Base-by-base conservation (phyloP, 2,797 vertebrate genomes). In the Melanotaenia maccullochi region DNA sequence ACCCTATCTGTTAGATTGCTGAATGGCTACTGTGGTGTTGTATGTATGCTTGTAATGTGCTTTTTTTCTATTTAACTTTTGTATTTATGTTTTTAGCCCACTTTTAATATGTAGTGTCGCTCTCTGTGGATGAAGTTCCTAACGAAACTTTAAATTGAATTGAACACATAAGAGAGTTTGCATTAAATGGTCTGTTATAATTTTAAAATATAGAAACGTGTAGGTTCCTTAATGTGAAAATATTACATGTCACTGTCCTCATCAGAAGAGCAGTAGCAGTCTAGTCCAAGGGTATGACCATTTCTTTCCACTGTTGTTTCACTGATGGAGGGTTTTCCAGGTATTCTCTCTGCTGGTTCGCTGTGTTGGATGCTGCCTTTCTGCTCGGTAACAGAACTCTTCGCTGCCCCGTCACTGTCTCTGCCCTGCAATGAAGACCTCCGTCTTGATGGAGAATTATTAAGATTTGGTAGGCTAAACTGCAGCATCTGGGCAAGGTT, bases 241-340 rank as follows among this genome's bases (percentile, higher is more conserved):
- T 22, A 6, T 75, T 73, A 90, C 0, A 72, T 61, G 68, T 85
- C 70, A 38, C 40, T 71, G 36, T 94, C 93, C 1, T 94, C 94
- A 62, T 94, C 94, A 47, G 93, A 94, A 5, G 94, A 95, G 5
- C 89, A 93, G 67, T 95, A 95, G 85, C 84, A 94, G 72, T 83
- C 85, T 6, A 95, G 86, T 57, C 94, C 93, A 59, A 92, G 82
- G 14, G 92, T 57, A 56, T 94, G 83, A 44, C 62, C 59, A 0
- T 18, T 74, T 52, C 11, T 85, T 28, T 76, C 71, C n/a, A 66
- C 65, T 33, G 28, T 20, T 18, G 20, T 54, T 51, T 38, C 25
- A 13, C 11, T 28, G 44, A 9, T 51, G 1, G 57, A 30, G 2
- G 66, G 9, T 66, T 71, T 73, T 36, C 66, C 74, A 42, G 59